These are phyloP conservation scores for Rhabdomys pumilio DNA, from an alignment of 2,797 vertebrate species.

Conservation along the genomic window DNA sequence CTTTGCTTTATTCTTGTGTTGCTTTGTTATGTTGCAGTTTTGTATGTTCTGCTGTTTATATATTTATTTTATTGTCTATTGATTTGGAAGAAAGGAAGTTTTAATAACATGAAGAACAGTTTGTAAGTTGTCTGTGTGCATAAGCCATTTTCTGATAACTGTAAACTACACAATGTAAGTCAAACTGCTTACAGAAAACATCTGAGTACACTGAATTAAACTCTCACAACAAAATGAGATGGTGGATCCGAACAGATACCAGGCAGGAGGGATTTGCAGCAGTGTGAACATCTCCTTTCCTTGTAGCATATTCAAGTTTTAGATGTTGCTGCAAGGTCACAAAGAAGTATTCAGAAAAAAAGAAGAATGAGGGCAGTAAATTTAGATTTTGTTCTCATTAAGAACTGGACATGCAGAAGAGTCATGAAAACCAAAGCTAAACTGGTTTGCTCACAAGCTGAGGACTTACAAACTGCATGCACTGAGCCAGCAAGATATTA, in stretches of 20 bases:
- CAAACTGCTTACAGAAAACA: not conserved
- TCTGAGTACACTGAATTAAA: not conserved
- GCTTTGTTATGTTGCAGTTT: not conserved
- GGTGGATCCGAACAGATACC: not conserved
- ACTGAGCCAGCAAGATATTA: too few species aligned
- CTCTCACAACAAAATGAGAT: not conserved
- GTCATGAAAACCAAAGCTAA: not conserved
- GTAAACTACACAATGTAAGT: not conserved
- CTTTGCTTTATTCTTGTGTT: constrained; percentile 5
- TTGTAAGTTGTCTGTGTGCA: not conserved
- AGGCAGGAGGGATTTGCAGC: not conserved
- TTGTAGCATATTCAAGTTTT: not conserved
- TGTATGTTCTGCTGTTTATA: not conserved
- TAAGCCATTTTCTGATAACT: not conserved
- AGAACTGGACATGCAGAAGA: not conserved
- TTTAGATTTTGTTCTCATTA: not conserved
- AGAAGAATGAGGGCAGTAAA: not conserved
- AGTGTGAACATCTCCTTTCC: not conserved
- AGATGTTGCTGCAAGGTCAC: not conserved
- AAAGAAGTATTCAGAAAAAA: not conserved
- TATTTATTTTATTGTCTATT: not conserved
- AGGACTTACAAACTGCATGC: not conserved
- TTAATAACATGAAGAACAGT: not conserved
- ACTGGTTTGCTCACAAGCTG: not conserved
- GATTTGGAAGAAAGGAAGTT: constrained; percentile 23